Base-by-base conservation (phyloP, 2,888 invertebrate genomes). In the Punctoribates punctum region DNA sequence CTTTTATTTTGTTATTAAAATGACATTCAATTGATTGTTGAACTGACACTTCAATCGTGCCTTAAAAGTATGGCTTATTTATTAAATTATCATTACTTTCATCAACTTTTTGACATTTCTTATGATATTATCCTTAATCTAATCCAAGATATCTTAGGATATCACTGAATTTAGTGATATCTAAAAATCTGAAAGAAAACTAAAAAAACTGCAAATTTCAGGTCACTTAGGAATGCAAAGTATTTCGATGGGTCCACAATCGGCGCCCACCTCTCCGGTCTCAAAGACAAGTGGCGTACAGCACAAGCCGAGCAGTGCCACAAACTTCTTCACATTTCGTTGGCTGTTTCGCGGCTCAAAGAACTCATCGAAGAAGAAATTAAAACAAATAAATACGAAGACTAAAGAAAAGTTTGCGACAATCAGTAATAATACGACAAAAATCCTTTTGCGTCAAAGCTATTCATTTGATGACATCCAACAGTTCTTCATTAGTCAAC, bases 281-380 rank as follows among this genome's bases (percentile, higher is more conserved):
- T 46, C 42, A 25, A 72, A 72, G 27, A 17, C 72, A 48, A 60
- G 27, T 34, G 65, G 17, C 38, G 20, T 3, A 6, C 25, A 67
- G 34, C 65, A 67, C 34, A n/a, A 20, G 65, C 17, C 34, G 17
- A 25, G 15, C 17, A 67, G n/a, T 34, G 8, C 42, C 2, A 25
- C 72, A 46, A 72, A 72, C 27, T 72, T 72, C 3, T 78, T 79
- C 67, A 77, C 79, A 38, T 79, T 79, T 42, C 75, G 77, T 9
- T 78, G 78, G 77, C 73, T 79, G 11, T 73, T 79, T 17, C 74
- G 77, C 2, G 78, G 78, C 60, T 77, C 77, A 42, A 77, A 75
- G 23, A 78, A 77, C 42, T 48, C 72, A 46, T 72, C 72, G 48
- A 46, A 42, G 48, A 38, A 20, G 29, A 67, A 67, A 34, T 42